Conservation (phyloP, 2,113 vertebrate species). For the Stomatorhinus ivindoensis region DNA sequence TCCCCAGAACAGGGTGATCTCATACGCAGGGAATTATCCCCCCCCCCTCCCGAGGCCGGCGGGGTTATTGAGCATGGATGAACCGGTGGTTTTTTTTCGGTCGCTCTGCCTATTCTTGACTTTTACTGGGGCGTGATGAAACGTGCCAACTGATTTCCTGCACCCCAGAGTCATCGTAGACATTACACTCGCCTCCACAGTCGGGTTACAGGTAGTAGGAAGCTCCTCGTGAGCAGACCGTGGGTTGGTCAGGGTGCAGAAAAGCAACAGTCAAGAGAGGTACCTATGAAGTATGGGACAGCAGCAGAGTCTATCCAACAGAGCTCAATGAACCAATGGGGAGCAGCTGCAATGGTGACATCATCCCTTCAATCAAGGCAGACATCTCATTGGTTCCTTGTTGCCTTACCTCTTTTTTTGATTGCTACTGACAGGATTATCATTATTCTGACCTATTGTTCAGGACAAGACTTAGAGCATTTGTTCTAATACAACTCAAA, state of each 20-base stretch:
- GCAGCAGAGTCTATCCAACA: not conserved
- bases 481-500: not conserved
- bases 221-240: not conserved
- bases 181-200: not conserved
- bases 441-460: not conserved
- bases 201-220: no score
- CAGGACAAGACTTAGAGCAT: not conserved
- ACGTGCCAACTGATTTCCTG: not conserved
- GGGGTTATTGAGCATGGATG: not conserved
- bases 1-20: conserved; percentile 13
- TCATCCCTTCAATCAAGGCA: not conserved
- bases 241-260: not conserved
- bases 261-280: not conserved
- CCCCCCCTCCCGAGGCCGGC: not conserved
- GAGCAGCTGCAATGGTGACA: not conserved
- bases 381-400: not conserved
- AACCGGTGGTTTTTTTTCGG: not conserved
- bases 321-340: not conserved
- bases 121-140: not conserved
- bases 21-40: conserved; percentile 1
- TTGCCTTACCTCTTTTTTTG: not conserved
- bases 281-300: not conserved
- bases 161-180: not conserved
- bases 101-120: not conserved
- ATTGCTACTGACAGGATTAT: not conserved